A percentile compares a stretch with the other conserved stretches of the same genome.
Conservation (phyloP, 92 coral and sea anemone species). For the Diadumene lineata region DNA sequence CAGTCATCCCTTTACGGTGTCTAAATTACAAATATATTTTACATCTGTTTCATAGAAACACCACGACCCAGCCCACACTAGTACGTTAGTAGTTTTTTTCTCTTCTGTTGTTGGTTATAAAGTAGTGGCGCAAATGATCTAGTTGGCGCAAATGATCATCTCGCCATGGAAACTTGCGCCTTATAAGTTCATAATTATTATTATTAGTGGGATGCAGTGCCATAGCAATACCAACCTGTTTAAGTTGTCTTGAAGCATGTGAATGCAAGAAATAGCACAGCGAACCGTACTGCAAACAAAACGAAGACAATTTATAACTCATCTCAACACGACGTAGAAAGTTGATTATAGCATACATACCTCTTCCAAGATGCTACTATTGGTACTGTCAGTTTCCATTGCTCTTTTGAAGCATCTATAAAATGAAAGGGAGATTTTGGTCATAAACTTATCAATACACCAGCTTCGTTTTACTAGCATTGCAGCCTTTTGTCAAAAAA, state of each 20-base stretch:
- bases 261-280: conserved; percentile 90
- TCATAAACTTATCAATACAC: not conserved
- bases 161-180: no score
- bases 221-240: conserved; percentile 59
- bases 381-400: conserved; percentile 89
- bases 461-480: not conserved
- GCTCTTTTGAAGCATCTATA: conserved; percentile 93
- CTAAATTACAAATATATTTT: no score
- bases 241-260: conserved; percentile 94
- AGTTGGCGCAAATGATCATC: no score
- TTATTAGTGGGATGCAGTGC: not conserved
- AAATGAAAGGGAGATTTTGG: not conserved
- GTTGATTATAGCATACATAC: conserved; percentile 33
- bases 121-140: no score
- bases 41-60: no score
- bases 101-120: not conserved
- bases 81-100: not conserved
- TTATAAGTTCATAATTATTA: no score
- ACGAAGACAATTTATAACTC: not conserved
- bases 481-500: no score
- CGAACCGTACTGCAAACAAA: conserved; percentile 73
- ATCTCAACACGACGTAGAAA: not conserved
- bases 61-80: no score
- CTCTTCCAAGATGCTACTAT: conserved; percentile 97
- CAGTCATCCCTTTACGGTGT: no score